Evolutionary conservation across 1,140 invertebrate species (phyloP).

Genomic region (Ctenoplectra terminalis): DNA sequence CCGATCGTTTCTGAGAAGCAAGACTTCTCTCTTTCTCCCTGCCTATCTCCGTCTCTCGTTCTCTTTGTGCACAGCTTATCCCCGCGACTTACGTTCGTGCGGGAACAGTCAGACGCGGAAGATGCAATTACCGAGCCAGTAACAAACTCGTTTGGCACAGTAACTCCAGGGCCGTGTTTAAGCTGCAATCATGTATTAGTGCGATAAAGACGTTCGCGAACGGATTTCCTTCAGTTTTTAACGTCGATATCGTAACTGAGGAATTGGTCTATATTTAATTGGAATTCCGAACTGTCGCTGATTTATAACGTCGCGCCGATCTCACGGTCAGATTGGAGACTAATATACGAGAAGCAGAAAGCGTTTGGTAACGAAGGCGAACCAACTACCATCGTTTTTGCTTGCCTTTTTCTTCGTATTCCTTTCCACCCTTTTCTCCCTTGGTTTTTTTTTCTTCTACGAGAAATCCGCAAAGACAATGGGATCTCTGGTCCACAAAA

Average conservation of each 20-base stretch:
- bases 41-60: conserved; percentile 1
- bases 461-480: conserved; percentile 57
- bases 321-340: conserved; percentile 10
- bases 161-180: conserved; percentile 49
- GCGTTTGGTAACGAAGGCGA: conserved; percentile 8
- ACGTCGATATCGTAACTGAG: not conserved
- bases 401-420: not conserved
- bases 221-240: conserved; percentile 32
- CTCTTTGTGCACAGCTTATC: conserved; percentile 60
- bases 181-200: conserved; percentile 53
- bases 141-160: conserved; percentile 59
- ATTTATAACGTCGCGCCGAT: conserved; percentile 18
- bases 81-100: conserved; percentile 51
- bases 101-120: conserved; percentile 33
- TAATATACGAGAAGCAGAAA: conserved; percentile 14
- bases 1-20: conserved; percentile 61
- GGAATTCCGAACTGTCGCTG: not conserved
- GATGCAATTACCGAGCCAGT: conserved; percentile 62
- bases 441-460: not conserved
- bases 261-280: conserved; percentile 3
- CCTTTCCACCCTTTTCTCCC: not conserved
- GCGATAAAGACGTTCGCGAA: conserved; percentile 51
- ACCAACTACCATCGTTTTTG: not conserved
- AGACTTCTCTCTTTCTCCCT: conserved; percentile 6
- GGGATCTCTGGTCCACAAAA: conserved; percentile 55